Evolutionary conservation across 1,140 invertebrate genomes (phyloP), one percentile per base, ranked within the genome.

Genomic region (Coenobita brevimanus): DNA sequence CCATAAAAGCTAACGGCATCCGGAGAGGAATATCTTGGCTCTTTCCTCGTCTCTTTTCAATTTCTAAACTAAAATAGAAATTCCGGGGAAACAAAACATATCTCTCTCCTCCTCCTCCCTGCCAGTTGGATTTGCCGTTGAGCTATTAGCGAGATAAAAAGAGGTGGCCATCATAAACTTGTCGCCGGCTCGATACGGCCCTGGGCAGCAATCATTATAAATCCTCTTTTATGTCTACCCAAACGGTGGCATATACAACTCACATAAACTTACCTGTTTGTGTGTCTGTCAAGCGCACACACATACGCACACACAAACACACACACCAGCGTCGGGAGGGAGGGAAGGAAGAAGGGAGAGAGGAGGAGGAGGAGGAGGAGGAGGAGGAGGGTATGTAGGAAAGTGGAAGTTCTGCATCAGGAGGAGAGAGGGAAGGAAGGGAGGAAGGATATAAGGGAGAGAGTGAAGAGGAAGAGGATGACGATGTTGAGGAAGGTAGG

Each of bases 181-280:
- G 76, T 87, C 84, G 54, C 76, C 75, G 62, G 64, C 76, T 80
- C 84, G 84, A 87, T 87, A 87, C 84, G 84, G 84, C 24, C 62
- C 84, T 87, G 84, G 67, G 84, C 84, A 87, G 84, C 84, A 87
- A 87, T 87, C 84, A 87, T 87, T 87, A 80, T 87, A 87, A 87
- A 87, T 87, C 84, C 75, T 80, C 84, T 87, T 87, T 87, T 87
- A 87, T 87, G 84, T 87, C 84, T 87, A 80, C 75, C 79, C 75
- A 80, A 87, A 76, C 84, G 75, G 62, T 69, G 84, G 84, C 76
- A 87, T 87, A 87, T 80, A 87, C 84, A 87, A 87, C 84, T 80
- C 76, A 87, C 84, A 87, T 87, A 87, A 87, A 87, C 75, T 87
- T 80, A 87, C 75, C 84, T 87, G 84, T 80, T 80, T 87, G 84